Percentiles rank a stretch among this genome's conserved stretches.
Evolutionary conservation across 2,888 invertebrate species (phyloP).

Genomic region (Allolobophora icterica): DNA sequence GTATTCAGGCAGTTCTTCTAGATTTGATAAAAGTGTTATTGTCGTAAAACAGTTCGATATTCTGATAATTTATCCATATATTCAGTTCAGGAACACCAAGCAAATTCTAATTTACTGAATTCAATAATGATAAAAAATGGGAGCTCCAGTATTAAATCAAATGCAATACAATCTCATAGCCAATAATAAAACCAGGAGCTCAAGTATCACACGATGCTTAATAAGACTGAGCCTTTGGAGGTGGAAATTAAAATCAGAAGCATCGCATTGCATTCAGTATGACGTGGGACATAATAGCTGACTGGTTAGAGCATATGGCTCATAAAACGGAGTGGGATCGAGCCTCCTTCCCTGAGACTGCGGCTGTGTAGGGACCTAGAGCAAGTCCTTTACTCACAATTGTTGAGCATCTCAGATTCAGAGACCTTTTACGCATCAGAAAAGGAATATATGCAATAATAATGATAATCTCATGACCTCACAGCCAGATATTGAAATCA

Average conservation of each 20-base stretch:
- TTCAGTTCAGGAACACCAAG: background rate
- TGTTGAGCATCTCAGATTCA: too few species aligned
- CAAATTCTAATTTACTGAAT: background rate
- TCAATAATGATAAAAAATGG: background rate
- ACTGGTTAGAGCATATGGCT: too few species aligned
- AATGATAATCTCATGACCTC: background rate
- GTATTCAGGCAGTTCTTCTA: background rate
- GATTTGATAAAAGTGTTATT: background rate
- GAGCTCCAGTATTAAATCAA: background rate
- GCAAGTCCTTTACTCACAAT: too few species aligned
- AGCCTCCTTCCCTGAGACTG: too few species aligned
- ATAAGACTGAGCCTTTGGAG: background rate
- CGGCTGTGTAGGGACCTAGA: too few species aligned
- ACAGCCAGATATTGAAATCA: background rate
- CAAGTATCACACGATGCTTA: background rate
- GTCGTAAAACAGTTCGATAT: background rate
- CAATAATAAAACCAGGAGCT: background rate
- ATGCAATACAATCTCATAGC: background rate
- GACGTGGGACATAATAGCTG: too few species aligned
- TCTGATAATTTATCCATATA: background rate
- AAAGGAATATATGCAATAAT: background rate
- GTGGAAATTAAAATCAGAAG: slow-evolving; percentile 4
- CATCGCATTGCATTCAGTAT: too few species aligned
- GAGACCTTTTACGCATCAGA: too few species aligned
- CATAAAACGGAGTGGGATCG: too few species aligned